Evolutionary conservation across 2,888 invertebrate species (phyloP).

Genomic region (Trissoscelio sp.): DNA sequence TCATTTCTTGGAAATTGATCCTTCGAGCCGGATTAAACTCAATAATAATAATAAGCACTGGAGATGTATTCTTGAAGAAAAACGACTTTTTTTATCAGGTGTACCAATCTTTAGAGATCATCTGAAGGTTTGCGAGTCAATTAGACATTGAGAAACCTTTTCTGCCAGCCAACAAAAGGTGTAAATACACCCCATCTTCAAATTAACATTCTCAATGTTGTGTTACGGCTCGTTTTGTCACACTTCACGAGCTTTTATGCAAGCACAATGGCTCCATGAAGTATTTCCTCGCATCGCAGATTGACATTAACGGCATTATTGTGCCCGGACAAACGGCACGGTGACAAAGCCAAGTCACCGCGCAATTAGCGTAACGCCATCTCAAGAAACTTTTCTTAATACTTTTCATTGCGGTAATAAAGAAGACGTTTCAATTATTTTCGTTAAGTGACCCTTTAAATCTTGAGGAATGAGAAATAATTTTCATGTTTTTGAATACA

Average conservation of each 20-base stretch:
- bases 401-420: constrained; percentile 14
- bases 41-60: too few relatives aligned
- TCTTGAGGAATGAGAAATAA: too few relatives aligned
- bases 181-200: constrained; percentile 64
- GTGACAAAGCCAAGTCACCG: constrained; percentile 63
- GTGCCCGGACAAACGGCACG: constrained; percentile 61
- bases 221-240: constrained; percentile 60
- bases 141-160: constrained; percentile 55
- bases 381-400: constrained; percentile 55
- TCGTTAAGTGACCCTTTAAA: too few relatives aligned
- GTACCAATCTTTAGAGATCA: too few relatives aligned
- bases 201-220: constrained; percentile 67
- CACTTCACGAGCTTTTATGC: constrained; percentile 68
- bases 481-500: too few relatives aligned
- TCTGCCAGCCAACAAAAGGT: constrained; percentile 54
- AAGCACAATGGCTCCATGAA: constrained; percentile 64
- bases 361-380: constrained; percentile 68
- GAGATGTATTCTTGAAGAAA: too few relatives aligned
- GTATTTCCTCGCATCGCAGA: constrained; percentile 59
- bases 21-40: too few relatives aligned
- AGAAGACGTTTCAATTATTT: constrained; percentile 32
- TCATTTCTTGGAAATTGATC: too few relatives aligned
- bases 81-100: too few relatives aligned
- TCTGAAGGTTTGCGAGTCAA: constrained; percentile 42
- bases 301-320: constrained; percentile 69